A percentile compares a stretch with the other conserved stretches of the same genome.
phyloP scores from a whole-genome alignment of 2,113 vertebrate species.

The Microtus pennsylvanicus region DNA sequence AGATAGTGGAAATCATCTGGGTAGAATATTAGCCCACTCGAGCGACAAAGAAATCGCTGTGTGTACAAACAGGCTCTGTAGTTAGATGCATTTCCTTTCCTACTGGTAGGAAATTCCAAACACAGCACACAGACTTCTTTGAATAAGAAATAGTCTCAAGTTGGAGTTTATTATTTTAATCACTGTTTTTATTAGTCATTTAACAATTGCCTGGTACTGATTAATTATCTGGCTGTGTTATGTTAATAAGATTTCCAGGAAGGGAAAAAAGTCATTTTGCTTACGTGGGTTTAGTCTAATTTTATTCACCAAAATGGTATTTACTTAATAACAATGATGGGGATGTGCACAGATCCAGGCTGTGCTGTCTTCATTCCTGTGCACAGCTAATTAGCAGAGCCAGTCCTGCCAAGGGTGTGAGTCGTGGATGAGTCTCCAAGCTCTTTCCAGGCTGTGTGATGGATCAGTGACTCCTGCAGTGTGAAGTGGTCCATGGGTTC shows the following conservation, averaged over 20 bases:
- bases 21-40: slow-evolving; percentile 53
- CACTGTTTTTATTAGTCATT: slow-evolving; percentile 77
- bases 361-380: slow-evolving; percentile 64
- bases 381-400: slow-evolving; percentile 72
- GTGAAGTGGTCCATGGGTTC: not conserved
- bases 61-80: slow-evolving; percentile 80
- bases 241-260: slow-evolving; percentile 50
- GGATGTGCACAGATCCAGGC: slow-evolving; percentile 65
- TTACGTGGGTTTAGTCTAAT: slow-evolving; percentile 60
- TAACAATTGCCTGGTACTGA: slow-evolving; percentile 64
- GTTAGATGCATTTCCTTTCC: slow-evolving; percentile 57
- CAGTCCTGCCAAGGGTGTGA: slow-evolving; percentile 62
- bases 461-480: not conserved
- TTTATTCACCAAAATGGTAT: slow-evolving; percentile 74
- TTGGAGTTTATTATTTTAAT: slow-evolving; percentile 73
- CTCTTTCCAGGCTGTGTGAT: slow-evolving; percentile 37
- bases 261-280: slow-evolving; percentile 50
- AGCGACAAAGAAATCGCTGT: slow-evolving; percentile 44
- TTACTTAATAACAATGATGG: slow-evolving; percentile 72
- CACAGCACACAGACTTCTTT: slow-evolving; percentile 53
- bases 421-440: not conserved
- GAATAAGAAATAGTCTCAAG: slow-evolving; percentile 68
- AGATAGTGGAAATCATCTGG: slow-evolving; percentile 68
- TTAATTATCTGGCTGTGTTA: slow-evolving; percentile 66
- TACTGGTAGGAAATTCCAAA: slow-evolving; percentile 69